These are phyloP conservation scores for Acholoe squamosa DNA, from an alignment of 2,888 invertebrate species.

Conservation along the genomic window DNA sequence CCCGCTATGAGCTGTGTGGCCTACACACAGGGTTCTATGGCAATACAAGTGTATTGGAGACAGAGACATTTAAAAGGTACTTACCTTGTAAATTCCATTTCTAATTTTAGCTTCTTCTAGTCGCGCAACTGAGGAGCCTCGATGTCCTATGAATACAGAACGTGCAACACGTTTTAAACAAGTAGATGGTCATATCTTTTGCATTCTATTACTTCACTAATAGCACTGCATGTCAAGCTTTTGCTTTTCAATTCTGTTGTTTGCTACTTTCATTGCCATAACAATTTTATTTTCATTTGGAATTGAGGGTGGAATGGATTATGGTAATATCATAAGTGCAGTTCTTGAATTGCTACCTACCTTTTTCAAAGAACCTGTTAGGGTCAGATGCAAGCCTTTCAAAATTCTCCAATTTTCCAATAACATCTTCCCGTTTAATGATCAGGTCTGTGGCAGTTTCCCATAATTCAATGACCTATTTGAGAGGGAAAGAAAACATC, in stretches of 20 bases:
- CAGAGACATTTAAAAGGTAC: not conserved
- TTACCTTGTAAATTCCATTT: constrained; percentile 75
- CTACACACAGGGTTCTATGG: too few species aligned
- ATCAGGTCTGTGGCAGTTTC: constrained; percentile 80
- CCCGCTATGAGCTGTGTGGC: too few species aligned
- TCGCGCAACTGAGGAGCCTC: constrained; percentile 80
- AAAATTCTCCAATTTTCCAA: constrained; percentile 81
- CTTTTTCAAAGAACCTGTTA: constrained; percentile 82
- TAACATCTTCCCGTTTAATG: constrained; percentile 78
- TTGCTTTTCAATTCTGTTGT: too few species aligned
- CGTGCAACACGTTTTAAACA: too few species aligned
- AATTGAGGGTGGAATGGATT: too few species aligned
- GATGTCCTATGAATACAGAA: constrained; percentile 74
- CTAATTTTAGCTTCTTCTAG: constrained; percentile 80
- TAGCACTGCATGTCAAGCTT: too few species aligned
- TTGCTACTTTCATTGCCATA: too few species aligned
- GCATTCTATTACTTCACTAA: too few species aligned
- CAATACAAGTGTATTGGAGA: too few species aligned
- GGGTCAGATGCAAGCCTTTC: constrained; percentile 83
- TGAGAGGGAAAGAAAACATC: too few species aligned
- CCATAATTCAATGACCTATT: constrained; percentile 81
- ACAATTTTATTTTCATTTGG: too few species aligned
- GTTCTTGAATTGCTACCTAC: constrained; percentile 67
- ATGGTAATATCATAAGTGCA: not conserved
- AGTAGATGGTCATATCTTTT: too few species aligned